Evolutionary conservation across 2,797 vertebrate species (phyloP), one percentile per base, ranked within the genome.

Genomic region (Betta splendens): DNA sequence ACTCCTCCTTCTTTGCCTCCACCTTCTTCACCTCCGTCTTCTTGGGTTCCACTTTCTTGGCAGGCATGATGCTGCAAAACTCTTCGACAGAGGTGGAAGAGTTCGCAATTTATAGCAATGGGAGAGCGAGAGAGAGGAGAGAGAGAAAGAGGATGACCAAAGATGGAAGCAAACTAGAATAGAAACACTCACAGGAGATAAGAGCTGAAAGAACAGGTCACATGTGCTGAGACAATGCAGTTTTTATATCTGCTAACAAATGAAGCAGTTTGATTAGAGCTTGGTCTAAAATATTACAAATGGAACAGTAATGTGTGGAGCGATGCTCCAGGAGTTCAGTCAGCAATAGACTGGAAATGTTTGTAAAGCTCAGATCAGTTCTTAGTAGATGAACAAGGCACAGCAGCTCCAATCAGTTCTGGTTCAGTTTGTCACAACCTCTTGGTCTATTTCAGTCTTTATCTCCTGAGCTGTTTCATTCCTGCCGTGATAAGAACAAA

Each of bases 11-110:
- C 65, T 88, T 89, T 0, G 35, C 53, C 63, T 88, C 87, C 3
- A 37, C 73, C 49, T 92, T 92, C 72, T 92, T 93, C 26, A 75
- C 81, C 37, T 93, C 89, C 0, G 79, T 48, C 69, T 93, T 93
- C 71, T 92, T 93, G 0, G 87, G 76, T 83, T 93, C 92, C 9
- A 93, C 78, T 69, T 92, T 93, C 83, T 93, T 93, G 0, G 92
- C 90, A 10, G 91, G 87, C 92, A 93, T 93, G 42, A 3, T 62
- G 59, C 40, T 38, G 50, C 33, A 20, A 60, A 5, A 3, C n/a
- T n/a, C n/a, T n/a, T n/a, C n/a, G 20, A 15, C 2, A 1, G n/a
- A 48, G 51, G 9, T 7, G 15, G 33, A 29, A 13, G 25, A 9
- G 5, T 2, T 1, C 1, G 5, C 0, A 0, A 3, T 79, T 80